Evolutionary conservation across 2,797 vertebrate species (phyloP).

Genomic region (Coluber constrictor): DNA sequence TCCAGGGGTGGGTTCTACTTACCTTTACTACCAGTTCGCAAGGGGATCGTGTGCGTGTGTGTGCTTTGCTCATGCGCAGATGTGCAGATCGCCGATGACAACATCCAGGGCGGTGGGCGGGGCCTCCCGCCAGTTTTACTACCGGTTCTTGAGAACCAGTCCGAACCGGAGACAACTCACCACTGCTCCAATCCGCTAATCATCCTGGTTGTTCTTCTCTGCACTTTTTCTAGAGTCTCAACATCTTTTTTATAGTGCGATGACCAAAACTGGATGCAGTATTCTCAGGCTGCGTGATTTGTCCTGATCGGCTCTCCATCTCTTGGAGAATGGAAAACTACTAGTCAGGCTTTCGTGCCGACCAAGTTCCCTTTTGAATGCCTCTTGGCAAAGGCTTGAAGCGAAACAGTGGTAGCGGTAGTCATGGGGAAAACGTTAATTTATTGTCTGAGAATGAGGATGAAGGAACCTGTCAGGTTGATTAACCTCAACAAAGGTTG

Average conservation of each 20-base stretch:
- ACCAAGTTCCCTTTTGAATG: neutral
- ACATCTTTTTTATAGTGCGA: too few relatives aligned
- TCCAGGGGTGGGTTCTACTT: too few relatives aligned
- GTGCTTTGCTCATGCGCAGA: too few relatives aligned
- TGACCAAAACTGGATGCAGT: too few relatives aligned
- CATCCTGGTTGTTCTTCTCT: too few relatives aligned
- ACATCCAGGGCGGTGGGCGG: too few relatives aligned
- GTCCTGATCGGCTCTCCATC: accelerated
- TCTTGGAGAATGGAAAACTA: accelerated
- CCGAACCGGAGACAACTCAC: too few relatives aligned
- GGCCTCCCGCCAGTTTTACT: accelerated
- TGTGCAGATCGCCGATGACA: too few relatives aligned
- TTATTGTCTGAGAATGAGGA: conserved; percentile 30
- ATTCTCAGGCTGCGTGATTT: neutral
- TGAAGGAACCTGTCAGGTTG: conserved; percentile 31
- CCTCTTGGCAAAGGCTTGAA: neutral
- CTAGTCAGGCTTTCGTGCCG: neutral
- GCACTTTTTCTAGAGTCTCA: too few relatives aligned
- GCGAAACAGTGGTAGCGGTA: accelerated
- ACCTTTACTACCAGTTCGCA: too few relatives aligned
- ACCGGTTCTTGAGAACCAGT: too few relatives aligned
- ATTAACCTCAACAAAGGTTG: conserved; percentile 45
- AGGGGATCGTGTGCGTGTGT: accelerated
- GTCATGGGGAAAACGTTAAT: conserved; percentile 14
- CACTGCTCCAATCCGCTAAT: too few relatives aligned